Percentiles rank a stretch among this genome's conserved stretches.
Evolutionary conservation across 2,797 vertebrate species (phyloP).

Genomic region (Melanotaenia trifasciata): DNA sequence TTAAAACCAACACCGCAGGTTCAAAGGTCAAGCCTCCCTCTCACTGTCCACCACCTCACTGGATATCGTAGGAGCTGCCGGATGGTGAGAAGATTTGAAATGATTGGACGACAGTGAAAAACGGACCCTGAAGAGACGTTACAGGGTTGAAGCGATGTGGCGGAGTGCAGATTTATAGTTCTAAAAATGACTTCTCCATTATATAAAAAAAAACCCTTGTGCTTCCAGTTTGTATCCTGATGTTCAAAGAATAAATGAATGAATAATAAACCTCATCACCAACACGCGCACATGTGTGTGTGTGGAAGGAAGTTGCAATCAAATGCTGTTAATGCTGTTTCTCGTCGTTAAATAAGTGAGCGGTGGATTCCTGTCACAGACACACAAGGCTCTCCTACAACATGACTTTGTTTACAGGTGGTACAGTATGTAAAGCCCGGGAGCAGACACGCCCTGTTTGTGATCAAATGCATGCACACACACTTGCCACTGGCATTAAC

Average conservation of each 20-base stretch:
- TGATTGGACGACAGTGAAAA: constrained; percentile 19
- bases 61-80: constrained; percentile 8
- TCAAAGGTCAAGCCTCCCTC: constrained; percentile 75
- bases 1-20: constrained; percentile 78
- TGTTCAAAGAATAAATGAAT: constrained; percentile 73
- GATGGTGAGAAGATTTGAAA: constrained; percentile 8
- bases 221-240: constrained; percentile 13
- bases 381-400: constrained; percentile 23
- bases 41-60: constrained; percentile 16
- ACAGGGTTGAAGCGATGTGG: background rate
- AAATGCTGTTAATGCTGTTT: constrained; percentile 83
- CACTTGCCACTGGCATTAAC: constrained; percentile 31
- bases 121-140: constrained; percentile 2
- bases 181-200: background rate
- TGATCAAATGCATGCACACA: constrained; percentile 38
- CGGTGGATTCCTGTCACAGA: constrained; percentile 55
- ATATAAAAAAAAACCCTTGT: background rate
- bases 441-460: constrained; percentile 42
- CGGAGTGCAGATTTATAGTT: no score
- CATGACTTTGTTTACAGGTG: constrained; percentile 17
- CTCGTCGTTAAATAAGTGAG: constrained; percentile 80
- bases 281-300: constrained; percentile 12
- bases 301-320: constrained; percentile 75
- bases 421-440: background rate
- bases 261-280: constrained; percentile 68